Base-by-base conservation (phyloP, 2,113 vertebrate species). In the Solea solea region DNA sequence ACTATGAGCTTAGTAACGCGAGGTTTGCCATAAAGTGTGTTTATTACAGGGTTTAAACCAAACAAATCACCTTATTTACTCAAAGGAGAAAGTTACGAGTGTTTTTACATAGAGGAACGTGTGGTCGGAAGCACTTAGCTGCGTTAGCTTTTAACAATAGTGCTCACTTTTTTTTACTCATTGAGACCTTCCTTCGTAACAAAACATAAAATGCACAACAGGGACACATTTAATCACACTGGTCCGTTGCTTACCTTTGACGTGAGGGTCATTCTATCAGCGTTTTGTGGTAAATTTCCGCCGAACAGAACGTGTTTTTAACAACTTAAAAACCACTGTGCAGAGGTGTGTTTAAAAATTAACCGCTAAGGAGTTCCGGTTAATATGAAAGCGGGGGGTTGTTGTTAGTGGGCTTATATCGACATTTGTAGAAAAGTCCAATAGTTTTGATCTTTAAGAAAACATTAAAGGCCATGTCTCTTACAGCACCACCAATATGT, bases 191-290 rank as follows among this genome's bases (percentile, higher is more conserved):
- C 50, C 13, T 9, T 46, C 13, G 45, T 2, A 2, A 50, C 3
- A 69, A 46, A 53, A 7, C 3, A 2, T 1, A 12, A 48, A 1
- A 0, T 1, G 9, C 5, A 69, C 51, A 49, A 13, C 0, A 58
- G 5, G 72, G 0, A 1, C 9, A 40, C 13, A 40, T 49, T 44
- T 62, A n/a, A 9, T 45, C 1, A 0, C 5, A 10, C 52, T 61
- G n/a, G 61, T 52, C 55, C 3, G 25, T 1, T 1, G 10, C 90
- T 91, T 85, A 93, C 93, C 90, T 90, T 86, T 11, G 86, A 78
- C 0, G 21, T 54, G 41, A 81, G 64, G 2, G 75, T 82, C 86
- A 91, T 89, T 76, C 80, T 74, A 13, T 27, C 3, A 39, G 7
- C 15, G 16, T 54, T 72, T 74, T 1, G 2, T 1, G 0, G 3